Evolutionary conservation across 2,888 invertebrate genomes (phyloP).

Genomic region (Callosobruchus maculatus): DNA sequence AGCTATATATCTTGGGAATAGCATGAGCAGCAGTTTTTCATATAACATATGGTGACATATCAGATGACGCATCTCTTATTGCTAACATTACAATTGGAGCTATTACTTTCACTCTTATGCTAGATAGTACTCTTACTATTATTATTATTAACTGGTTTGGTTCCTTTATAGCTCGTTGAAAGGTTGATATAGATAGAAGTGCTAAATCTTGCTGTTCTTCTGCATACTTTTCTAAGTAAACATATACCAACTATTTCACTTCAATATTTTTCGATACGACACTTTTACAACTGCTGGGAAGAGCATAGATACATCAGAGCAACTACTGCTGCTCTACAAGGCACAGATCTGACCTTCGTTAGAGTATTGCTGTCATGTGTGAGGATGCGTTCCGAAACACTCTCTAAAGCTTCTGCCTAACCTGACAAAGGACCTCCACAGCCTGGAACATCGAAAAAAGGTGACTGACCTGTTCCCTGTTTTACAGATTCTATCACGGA

Average conservation of each 20-base stretch:
- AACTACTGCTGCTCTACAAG: too few species aligned
- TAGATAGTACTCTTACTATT: conserved; percentile 94
- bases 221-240: conserved; percentile 96
- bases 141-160: conserved; percentile 98
- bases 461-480: too few species aligned
- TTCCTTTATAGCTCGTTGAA: conserved; percentile 97
- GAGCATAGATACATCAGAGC: conserved; percentile 96
- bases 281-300: conserved; percentile 99
- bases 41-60: conserved; percentile 99
- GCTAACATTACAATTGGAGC: conserved; percentile 99
- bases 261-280: conserved; percentile 99
- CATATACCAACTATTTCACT: conserved; percentile 98
- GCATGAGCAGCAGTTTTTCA: conserved; percentile 99
- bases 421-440: too few species aligned
- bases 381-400: too few species aligned
- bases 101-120: conserved; percentile 96
- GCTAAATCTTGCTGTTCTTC: conserved; percentile 99
- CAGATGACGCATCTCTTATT: conserved; percentile 93
- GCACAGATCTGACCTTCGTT: too few species aligned
- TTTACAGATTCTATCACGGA: too few species aligned
- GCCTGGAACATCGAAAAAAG: too few species aligned
- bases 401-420: too few species aligned
- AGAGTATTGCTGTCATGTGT: too few species aligned
- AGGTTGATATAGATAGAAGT: conserved; percentile 95
- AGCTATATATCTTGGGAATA: conserved; percentile 96